Conservation (phyloP, 2,797 vertebrate species). For the Todus mexicanus region DNA sequence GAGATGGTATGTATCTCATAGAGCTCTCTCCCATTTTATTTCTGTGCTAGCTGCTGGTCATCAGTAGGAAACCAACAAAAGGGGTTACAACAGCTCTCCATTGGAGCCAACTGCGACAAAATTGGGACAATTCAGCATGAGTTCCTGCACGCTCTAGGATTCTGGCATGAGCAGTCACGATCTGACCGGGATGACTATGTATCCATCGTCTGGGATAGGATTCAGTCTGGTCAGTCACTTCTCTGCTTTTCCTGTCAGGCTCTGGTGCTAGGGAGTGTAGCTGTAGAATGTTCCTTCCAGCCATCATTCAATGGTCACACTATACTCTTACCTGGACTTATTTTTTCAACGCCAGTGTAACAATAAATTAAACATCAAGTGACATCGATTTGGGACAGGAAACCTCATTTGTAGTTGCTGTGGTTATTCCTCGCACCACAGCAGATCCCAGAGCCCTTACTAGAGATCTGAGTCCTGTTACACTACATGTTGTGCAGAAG, state of each 20-base stretch:
- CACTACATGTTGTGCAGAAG: not conserved
- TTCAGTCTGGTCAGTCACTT: constrained; percentile 76
- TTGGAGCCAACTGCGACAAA: constrained; percentile 84
- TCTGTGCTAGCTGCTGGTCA: constrained; percentile 87
- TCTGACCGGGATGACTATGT: constrained; percentile 89
- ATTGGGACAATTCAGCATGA: constrained; percentile 88
- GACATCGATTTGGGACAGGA: not conserved
- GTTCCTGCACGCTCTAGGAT: constrained; percentile 90
- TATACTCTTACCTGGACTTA: not conserved
- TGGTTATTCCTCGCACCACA: not conserved
- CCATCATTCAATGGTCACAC: not conserved
- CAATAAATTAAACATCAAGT: not conserved
- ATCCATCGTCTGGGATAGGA: constrained; percentile 83
- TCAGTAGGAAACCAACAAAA: constrained; percentile 81
- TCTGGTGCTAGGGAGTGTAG: not conserved
- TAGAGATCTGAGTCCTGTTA: not conserved
- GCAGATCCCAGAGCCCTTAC: not conserved
- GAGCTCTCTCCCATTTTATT: not conserved
- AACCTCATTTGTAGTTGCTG: not conserved
- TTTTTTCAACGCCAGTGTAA: not conserved
- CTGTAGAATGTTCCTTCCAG: not conserved
- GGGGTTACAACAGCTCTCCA: constrained; percentile 85
- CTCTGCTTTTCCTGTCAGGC: not conserved
- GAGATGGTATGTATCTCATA: not conserved
- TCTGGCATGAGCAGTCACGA: constrained; percentile 94